Base-by-base conservation (phyloP, 1,140 invertebrate species). In the Acromyrmex heyeri region DNA sequence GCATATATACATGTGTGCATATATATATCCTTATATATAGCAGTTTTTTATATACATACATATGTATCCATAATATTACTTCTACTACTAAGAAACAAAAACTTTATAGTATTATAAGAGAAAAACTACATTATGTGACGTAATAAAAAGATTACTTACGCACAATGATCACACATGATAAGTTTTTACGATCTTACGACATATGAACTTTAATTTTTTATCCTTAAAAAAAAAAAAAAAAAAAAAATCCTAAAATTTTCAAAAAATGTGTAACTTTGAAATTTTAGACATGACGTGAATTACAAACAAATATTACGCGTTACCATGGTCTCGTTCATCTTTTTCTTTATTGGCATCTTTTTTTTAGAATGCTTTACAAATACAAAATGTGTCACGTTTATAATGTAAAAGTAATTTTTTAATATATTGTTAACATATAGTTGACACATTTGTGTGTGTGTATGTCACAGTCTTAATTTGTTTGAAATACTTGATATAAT, bases 131-230 rank as follows among this genome's bases (percentile, higher is more conserved):
- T 73, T 27, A 70, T 14, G 8, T 24, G 6, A 81, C 16, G 1
- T 38, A 55, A 55, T 64, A 48, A 18, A 53, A 44, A 14, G 59
- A 16, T 50, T 3, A 92, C 91, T 92, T 73, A 92, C 91, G 88
- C 57, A 86, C 91, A 92, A 38, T 92, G 91, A 62, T 92, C 91
- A 44, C 91, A 92, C 91, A 92, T 92, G 72, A 61, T 90, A 67
- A 86, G 21, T 50, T 48, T 62, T 27, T 81, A 70, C 7, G 4
- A 16, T 21, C 6, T 34, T 48, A 50, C 1, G 27, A 38, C 16
- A 7, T 8, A 4, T 0, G 12, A 14, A 34, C 3, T 69, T 65
- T 38, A 70, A 69, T 24, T 1, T 27, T 76, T 48, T 30, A n/a
- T 10, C 3, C 24, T 34, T 3, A 30, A 30, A 30, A 30, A 30